Evolutionary conservation across 2,888 invertebrate genomes (phyloP).

Genomic region (Hirtodrosophila alboralis): DNA sequence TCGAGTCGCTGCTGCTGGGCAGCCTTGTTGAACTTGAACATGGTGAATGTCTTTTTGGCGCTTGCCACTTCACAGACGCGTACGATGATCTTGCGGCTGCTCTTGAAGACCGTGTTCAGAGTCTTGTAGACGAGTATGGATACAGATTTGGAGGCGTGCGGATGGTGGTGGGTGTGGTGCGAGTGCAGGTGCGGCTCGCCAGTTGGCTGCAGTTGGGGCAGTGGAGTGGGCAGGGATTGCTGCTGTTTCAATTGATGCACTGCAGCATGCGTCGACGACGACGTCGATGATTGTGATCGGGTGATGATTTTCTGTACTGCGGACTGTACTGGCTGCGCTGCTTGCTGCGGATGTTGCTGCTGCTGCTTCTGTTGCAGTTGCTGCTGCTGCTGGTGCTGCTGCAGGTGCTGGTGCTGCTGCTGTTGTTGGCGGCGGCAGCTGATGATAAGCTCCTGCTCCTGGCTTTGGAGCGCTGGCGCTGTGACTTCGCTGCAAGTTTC

Average conservation of each 20-base stretch:
- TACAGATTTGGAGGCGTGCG: constrained; percentile 82
- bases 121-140: constrained; percentile 84
- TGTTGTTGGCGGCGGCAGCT: constrained; percentile 61
- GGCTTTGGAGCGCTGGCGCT: constrained; percentile 64
- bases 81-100: constrained; percentile 84
- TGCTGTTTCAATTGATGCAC: constrained; percentile 81
- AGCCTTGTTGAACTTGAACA: constrained; percentile 88
- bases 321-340: constrained; percentile 43
- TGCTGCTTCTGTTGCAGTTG: constrained; percentile 35
- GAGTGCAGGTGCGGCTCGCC: constrained; percentile 41
- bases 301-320: constrained; percentile 76
- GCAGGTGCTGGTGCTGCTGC: constrained; percentile 58
- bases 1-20: constrained; percentile 81
- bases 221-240: constrained; percentile 78
- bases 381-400: constrained; percentile 59
- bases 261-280: constrained; percentile 68
- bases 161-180: constrained; percentile 54
- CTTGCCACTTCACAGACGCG: constrained; percentile 84
- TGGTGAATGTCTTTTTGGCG: constrained; percentile 85
- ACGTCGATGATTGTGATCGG: constrained; percentile 82
- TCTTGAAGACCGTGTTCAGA: constrained; percentile 84
- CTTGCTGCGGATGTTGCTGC: constrained; percentile 37
- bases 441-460: constrained; percentile 81
- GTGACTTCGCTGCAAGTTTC: constrained; percentile 77
- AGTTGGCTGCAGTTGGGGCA: constrained; percentile 57